Percentiles rank a stretch among this genome's conserved stretches.
Conservation (phyloP, 1,140 invertebrate species). For the Trichogramma pretiosum region DNA sequence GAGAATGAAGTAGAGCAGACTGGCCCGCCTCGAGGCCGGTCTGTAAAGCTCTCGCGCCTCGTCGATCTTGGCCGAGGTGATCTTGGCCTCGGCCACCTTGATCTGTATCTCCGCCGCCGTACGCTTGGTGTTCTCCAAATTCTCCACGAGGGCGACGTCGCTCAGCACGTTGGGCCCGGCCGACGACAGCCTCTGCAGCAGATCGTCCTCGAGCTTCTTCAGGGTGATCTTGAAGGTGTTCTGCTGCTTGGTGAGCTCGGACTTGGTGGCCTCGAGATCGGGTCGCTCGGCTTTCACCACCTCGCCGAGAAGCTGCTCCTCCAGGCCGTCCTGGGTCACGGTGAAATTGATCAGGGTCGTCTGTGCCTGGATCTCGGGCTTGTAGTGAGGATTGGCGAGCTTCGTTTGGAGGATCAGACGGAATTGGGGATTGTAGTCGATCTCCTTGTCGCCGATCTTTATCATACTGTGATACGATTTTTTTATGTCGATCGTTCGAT, state of each 20-base stretch:
- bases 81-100: constrained; percentile 76
- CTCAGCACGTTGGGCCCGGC: constrained; percentile 85
- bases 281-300: constrained; percentile 90
- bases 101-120: constrained; percentile 84
- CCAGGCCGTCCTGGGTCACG: constrained; percentile 83
- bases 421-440: constrained; percentile 79
- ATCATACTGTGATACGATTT: constrained; percentile 52
- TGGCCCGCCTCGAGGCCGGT: constrained; percentile 74
- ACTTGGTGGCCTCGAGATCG: constrained; percentile 70
- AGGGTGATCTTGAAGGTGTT: constrained; percentile 91
- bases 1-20: constrained; percentile 88
- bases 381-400: constrained; percentile 90
- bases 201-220: constrained; percentile 82
- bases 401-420: constrained; percentile 88
- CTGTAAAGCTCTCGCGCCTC: constrained; percentile 83
- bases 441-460: constrained; percentile 84
- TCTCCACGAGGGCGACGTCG: constrained; percentile 82
- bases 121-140: constrained; percentile 87
- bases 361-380: constrained; percentile 94
- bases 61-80: constrained; percentile 81
- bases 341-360: constrained; percentile 93
- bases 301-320: constrained; percentile 88
- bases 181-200: constrained; percentile 71
- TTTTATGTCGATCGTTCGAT: too few species aligned
- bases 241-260: constrained; percentile 80